phyloP scores from a whole-genome alignment of 2,797 vertebrate species.

The Semotilus atromaculatus region DNA sequence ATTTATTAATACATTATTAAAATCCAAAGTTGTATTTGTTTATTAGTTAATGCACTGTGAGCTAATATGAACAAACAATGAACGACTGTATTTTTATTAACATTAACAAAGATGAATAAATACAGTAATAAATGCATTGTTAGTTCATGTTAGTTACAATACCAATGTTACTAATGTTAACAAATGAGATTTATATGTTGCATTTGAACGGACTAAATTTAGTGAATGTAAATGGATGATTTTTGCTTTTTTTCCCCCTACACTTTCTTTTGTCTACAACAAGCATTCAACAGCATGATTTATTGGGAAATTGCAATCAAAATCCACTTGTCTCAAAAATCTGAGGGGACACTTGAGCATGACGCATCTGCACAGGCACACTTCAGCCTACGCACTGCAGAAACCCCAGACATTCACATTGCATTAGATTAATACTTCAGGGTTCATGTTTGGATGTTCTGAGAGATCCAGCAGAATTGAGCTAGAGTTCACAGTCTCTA shows the following conservation, averaged over 20 bases:
- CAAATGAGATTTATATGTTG: not conserved
- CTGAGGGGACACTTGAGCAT: conserved; percentile 13
- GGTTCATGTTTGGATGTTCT: not conserved
- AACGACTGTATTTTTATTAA: too few species aligned
- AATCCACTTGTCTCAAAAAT: not conserved
- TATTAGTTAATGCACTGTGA: too few species aligned
- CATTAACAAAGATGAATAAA: too few species aligned
- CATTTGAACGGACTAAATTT: not conserved
- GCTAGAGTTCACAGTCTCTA: not conserved
- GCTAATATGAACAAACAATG: too few species aligned
- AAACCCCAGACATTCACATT: conserved; percentile 25
- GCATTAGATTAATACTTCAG: conserved; percentile 14
- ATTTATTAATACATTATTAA: too few species aligned
- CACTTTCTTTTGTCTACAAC: not conserved
- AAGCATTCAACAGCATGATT: not conserved
- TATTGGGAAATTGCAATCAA: not conserved
- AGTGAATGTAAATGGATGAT: not conserved
- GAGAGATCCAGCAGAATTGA: not conserved
- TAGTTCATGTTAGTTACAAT: not conserved
- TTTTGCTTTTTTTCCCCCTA: not conserved
- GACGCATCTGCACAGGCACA: conserved; percentile 14
- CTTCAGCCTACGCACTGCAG: conserved; percentile 50
- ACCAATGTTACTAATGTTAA: too few species aligned
- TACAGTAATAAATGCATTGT: too few species aligned
- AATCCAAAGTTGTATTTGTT: too few species aligned